These are phyloP conservation scores for Prionace glauca DNA, from an alignment of 2,797 vertebrate genomes.

Conservation along the genomic window DNA sequence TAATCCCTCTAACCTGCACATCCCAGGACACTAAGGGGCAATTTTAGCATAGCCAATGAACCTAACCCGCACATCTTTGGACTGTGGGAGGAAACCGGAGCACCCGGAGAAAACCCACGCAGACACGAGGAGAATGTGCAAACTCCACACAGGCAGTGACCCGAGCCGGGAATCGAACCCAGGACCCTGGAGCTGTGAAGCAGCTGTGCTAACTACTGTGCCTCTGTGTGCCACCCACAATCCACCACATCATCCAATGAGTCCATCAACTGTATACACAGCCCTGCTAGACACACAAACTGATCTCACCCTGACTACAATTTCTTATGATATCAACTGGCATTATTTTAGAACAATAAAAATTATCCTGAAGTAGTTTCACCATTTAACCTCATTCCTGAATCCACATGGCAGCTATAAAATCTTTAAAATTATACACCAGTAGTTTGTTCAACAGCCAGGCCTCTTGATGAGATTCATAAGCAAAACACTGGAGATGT, in stretches of 20 bases:
- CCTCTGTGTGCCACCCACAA: background rate
- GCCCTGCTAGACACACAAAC: background rate
- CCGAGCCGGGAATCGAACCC: too few species aligned
- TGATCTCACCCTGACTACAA: background rate
- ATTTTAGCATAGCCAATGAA: too few species aligned
- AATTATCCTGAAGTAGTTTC: background rate
- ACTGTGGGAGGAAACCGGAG: too few species aligned
- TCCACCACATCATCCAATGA: background rate
- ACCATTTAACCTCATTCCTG: background rate
- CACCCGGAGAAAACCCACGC: too few species aligned
- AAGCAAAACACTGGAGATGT: background rate
- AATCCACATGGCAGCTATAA: background rate
- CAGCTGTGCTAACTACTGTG: too few species aligned
- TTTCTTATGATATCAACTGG: background rate
- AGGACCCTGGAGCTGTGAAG: too few species aligned
- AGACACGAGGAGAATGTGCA: too few species aligned
- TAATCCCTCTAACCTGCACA: too few species aligned
- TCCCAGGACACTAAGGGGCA: too few species aligned
- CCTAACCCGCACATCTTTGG: too few species aligned
- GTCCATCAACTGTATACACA: background rate
- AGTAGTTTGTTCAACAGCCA: background rate
- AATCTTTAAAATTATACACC: background rate
- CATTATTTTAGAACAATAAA: slow-evolving; percentile 9
- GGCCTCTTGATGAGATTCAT: background rate
- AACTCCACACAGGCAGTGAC: too few species aligned